Evolutionary conservation across 1,140 invertebrate species (phyloP).

Genomic region (Zaprionus nigranus): DNA sequence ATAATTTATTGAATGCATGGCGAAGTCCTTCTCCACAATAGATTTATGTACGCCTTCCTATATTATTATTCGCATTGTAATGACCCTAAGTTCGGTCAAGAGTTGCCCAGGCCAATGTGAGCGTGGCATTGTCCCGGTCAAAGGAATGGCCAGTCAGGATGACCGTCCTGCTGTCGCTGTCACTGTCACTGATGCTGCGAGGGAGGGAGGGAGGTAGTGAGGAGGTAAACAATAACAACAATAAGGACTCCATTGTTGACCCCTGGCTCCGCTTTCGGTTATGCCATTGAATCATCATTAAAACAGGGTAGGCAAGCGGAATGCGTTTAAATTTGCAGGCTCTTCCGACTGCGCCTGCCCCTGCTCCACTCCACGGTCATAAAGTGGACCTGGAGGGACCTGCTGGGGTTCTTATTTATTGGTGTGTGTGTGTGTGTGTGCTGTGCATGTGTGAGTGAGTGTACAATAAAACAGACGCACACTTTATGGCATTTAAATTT

Average conservation of each 20-base stretch:
- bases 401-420: background rate
- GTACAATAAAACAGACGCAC: slow-evolving; percentile 9
- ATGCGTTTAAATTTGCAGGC: slow-evolving; percentile 60
- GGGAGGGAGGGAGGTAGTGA: background rate
- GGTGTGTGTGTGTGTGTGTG: background rate
- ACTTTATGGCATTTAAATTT: slow-evolving; percentile 51
- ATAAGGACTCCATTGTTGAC: slow-evolving; percentile 12
- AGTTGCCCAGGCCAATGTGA: no score
- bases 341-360: background rate
- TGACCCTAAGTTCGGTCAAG: background rate
- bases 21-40: background rate
- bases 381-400: background rate
- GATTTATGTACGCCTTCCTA: background rate
- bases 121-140: background rate
- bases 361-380: background rate
- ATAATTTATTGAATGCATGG: slow-evolving; percentile 5
- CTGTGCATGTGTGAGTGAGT: background rate
- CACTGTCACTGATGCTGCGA: background rate
- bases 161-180: slow-evolving; percentile 1
- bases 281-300: slow-evolving; percentile 45
- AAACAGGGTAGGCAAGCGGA: slow-evolving; percentile 54
- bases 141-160: background rate
- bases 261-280: background rate
- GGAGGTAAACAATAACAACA: slow-evolving; percentile 4
- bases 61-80: slow-evolving; percentile 4